These are phyloP conservation scores for Agonopterix alstromeriana DNA, from an alignment of 2,888 invertebrate genomes.

Conservation along the genomic window DNA sequence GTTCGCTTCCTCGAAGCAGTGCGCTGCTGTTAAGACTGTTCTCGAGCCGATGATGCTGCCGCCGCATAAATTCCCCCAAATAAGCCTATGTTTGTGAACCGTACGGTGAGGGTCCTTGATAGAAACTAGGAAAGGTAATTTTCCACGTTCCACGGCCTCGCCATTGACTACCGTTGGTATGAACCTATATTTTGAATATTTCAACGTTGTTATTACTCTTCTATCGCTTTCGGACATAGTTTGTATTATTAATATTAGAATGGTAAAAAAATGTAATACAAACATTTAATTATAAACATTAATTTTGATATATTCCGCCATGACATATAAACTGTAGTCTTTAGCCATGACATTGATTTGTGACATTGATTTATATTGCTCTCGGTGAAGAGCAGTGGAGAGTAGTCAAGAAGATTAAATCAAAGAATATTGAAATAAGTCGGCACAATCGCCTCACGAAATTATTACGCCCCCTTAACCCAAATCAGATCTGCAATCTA, in stretches of 20 bases:
- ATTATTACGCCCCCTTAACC: too few species aligned
- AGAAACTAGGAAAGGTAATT: constrained; percentile 49
- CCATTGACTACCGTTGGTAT: constrained; percentile 43
- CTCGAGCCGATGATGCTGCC: constrained; percentile 40
- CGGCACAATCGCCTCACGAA: too few species aligned
- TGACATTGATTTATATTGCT: too few species aligned
- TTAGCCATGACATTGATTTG: too few species aligned
- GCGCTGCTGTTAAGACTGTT: constrained; percentile 48
- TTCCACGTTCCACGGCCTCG: constrained; percentile 20
- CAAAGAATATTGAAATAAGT: too few species aligned
- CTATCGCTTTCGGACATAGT: constrained; percentile 16
- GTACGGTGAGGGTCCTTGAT: constrained; percentile 29
- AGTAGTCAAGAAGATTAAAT: too few species aligned
- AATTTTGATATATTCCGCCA: too few species aligned
- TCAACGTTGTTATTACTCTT: constrained; percentile 41
- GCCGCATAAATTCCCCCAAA: constrained; percentile 49
- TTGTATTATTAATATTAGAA: background rate
- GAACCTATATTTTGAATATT: constrained; percentile 32
- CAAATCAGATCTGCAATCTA: too few species aligned
- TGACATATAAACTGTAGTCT: too few species aligned
- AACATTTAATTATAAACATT: too few species aligned
- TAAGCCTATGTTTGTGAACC: constrained; percentile 1
- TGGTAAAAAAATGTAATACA: background rate
- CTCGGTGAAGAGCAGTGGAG: too few species aligned
- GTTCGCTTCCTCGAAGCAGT: constrained; percentile 48